A percentile compares a stretch with the other conserved stretches of the same genome.
phyloP scores from a whole-genome alignment of 1,140 invertebrate genomes.

The Homarus americanus region DNA sequence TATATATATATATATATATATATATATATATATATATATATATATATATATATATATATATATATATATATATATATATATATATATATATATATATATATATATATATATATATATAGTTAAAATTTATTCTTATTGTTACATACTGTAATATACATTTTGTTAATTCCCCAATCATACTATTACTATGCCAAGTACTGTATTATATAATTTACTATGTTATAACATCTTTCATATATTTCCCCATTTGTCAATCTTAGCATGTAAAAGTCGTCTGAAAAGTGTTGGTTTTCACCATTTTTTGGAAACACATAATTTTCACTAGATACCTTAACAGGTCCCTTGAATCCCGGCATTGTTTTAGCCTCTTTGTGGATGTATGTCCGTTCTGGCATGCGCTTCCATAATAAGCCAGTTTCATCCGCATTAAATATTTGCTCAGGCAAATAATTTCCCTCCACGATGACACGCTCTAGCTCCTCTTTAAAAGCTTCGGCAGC shows the following conservation, averaged over 20 bases:
- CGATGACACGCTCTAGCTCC: no score
- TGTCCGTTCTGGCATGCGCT: no score
- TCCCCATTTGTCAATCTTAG: not conserved
- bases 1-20: slow-evolving; percentile 35
- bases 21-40: slow-evolving; percentile 28
- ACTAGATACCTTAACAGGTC: no score
- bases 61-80: slow-evolving; percentile 51
- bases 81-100: slow-evolving; percentile 42
- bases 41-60: slow-evolving; percentile 32
- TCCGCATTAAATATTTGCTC: no score
- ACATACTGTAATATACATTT: slow-evolving; percentile 15
- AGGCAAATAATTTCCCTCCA: no score
- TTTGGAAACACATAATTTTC: no score
- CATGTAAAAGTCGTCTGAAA: not conserved
- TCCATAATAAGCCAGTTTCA: no score
- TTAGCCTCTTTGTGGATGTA: no score
- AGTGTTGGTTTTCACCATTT: not conserved
- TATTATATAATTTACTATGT: slow-evolving; percentile 22
- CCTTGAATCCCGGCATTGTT: no score
- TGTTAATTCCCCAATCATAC: not conserved
- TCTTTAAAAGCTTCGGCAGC: no score
- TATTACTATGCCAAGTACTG: not conserved
- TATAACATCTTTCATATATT: not conserved
- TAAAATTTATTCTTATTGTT: not conserved
- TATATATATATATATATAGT: slow-evolving; percentile 28